Percentiles rank a stretch among this genome's conserved stretches.
phyloP scores from a whole-genome alignment of 2,113 vertebrate species.

The Chauna torquata region DNA sequence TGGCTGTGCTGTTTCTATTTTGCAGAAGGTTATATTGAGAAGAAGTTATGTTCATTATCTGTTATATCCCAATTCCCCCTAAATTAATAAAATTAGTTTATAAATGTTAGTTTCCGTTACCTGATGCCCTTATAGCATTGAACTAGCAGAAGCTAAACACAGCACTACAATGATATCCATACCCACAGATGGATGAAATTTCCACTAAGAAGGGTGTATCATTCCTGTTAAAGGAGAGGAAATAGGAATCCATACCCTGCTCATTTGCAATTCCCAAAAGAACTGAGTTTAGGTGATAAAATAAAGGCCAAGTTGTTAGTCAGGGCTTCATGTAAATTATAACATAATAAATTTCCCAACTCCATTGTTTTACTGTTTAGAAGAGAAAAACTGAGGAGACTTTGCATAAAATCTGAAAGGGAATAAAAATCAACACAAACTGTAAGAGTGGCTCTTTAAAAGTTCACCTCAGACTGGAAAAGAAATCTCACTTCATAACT shows the following conservation, averaged over 20 bases:
- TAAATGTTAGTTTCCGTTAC: background rate
- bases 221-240: background rate
- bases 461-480: background rate
- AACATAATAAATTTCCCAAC: background rate
- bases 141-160: background rate
- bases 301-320: background rate
- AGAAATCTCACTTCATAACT: background rate
- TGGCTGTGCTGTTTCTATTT: background rate
- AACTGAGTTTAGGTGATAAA: background rate
- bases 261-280: background rate
- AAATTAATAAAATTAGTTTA: background rate
- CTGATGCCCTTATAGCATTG: background rate
- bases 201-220: background rate
- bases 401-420: background rate
- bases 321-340: background rate
- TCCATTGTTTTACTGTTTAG: background rate
- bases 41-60: background rate
- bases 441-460: background rate
- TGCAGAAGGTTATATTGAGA: background rate
- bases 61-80: background rate
- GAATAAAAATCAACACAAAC: background rate
- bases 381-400: background rate
- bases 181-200: background rate
- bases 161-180: background rate
- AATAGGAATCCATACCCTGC: background rate